Percentiles rank a stretch among this genome's conserved stretches.
Conservation (phyloP, 2,797 vertebrate genomes). For the Alfaro cultratus region DNA sequence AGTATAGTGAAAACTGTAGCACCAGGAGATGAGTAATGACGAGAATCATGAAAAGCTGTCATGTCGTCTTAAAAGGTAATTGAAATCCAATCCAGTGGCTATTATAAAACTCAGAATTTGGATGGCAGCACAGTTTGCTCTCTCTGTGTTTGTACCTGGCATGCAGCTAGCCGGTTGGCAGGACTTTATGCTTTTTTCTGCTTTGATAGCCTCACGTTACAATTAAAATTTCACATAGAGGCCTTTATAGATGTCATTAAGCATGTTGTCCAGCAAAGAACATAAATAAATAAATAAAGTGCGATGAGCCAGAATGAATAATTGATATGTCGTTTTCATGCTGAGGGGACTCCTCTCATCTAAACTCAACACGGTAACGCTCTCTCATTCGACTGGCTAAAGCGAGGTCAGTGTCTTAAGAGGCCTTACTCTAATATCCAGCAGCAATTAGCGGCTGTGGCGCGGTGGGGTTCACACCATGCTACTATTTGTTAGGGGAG, state of each 20-base stretch:
- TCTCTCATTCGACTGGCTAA: slow-evolving; percentile 69
- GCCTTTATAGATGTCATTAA: slow-evolving; percentile 70
- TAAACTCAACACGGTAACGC: slow-evolving; percentile 50
- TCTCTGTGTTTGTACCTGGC: slow-evolving; percentile 45
- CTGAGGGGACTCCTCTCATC: slow-evolving; percentile 58
- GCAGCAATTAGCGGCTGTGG: slow-evolving; percentile 65
- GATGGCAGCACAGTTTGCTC: slow-evolving; percentile 18
- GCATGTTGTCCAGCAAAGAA: slow-evolving; percentile 49
- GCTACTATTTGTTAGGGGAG: slow-evolving; percentile 57
- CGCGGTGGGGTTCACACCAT: slow-evolving; percentile 34
- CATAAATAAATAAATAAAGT: slow-evolving; percentile 22
- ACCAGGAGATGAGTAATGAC: not conserved
- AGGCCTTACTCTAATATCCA: slow-evolving; percentile 72
- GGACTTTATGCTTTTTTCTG: slow-evolving; percentile 44
- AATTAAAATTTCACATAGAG: slow-evolving; percentile 67
- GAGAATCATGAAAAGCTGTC: not conserved
- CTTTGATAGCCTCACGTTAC: slow-evolving; percentile 63
- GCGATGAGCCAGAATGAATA: slow-evolving; percentile 67
- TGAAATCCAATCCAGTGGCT: slow-evolving; percentile 35
- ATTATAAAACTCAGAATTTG: slow-evolving; percentile 27
- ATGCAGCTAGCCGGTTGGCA: slow-evolving; percentile 37
- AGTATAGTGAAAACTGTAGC: not conserved
- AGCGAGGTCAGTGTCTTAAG: slow-evolving; percentile 70
- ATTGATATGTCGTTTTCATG: slow-evolving; percentile 62
- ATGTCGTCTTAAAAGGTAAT: slow-evolving; percentile 42